Conservation (phyloP, 2,888 invertebrate species). For the Pammene aurita region DNA sequence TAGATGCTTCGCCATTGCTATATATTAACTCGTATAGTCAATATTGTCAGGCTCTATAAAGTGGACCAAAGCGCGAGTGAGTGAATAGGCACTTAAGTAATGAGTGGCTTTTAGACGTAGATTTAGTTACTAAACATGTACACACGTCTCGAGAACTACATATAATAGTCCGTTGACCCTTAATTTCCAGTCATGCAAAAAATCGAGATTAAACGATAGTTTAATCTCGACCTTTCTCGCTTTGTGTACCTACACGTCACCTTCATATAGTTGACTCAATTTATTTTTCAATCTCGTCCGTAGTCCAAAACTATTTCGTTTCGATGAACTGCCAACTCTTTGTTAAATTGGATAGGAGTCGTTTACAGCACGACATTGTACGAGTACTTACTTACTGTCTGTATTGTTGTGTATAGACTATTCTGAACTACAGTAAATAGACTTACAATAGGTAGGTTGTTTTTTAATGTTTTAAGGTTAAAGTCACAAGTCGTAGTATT, state of each 20-base stretch:
- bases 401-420: background rate
- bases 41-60: too few species aligned
- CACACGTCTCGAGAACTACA: constrained; percentile 3
- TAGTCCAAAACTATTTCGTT: constrained; percentile 35
- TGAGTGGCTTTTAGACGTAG: constrained; percentile 25
- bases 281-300: constrained; percentile 38
- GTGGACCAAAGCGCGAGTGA: background rate
- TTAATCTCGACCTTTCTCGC: constrained; percentile 26
- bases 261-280: constrained; percentile 29
- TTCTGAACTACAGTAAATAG: background rate
- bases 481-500: too few species aligned
- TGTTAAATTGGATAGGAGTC: constrained; percentile 14
- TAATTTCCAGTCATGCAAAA: constrained; percentile 32
- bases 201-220: constrained; percentile 25
- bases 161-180: constrained; percentile 16
- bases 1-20: too few species aligned
- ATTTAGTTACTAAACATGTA: constrained; percentile 29
- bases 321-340: constrained; percentile 23
- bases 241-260: constrained; percentile 5
- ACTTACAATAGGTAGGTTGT: too few species aligned
- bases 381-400: background rate
- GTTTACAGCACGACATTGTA: constrained; percentile 7
- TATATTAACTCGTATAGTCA: too few species aligned
- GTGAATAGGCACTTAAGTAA: background rate
- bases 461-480: too few species aligned